These are phyloP conservation scores for Miichthys miiuy DNA, from an alignment of 2,797 vertebrate genomes.

Conservation along the genomic window DNA sequence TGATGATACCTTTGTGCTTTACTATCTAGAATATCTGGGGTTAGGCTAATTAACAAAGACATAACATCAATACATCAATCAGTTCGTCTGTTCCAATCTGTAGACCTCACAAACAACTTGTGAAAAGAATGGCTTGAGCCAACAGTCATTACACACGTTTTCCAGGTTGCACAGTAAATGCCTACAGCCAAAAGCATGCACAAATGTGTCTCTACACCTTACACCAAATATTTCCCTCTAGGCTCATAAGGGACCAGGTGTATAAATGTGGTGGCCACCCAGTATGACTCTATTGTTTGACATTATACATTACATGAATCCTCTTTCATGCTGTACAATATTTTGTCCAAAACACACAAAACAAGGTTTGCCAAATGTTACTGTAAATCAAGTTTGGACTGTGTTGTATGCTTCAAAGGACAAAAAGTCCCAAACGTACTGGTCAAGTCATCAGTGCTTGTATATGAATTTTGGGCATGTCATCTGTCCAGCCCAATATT, in stretches of 20 bases:
- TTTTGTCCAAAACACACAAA: conserved; percentile 37
- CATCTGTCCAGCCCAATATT: not conserved
- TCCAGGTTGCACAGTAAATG: conserved; percentile 44
- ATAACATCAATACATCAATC: conserved; percentile 18
- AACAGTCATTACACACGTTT: conserved; percentile 40
- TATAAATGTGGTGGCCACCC: conserved; percentile 37
- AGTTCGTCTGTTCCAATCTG: not conserved
- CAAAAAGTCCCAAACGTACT: conserved; percentile 9
- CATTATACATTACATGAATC: conserved; percentile 32
- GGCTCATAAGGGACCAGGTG: conserved; percentile 37
- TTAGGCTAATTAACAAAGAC: conserved; percentile 28
- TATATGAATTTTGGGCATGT: not conserved
- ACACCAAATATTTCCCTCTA: conserved; percentile 55
- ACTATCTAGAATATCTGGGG: conserved; percentile 11
- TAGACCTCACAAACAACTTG: conserved; percentile 20
- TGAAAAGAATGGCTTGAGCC: conserved; percentile 28
- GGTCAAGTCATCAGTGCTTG: not conserved
- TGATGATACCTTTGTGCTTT: conserved; percentile 9
- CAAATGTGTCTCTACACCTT: conserved; percentile 47
- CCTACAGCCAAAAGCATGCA: conserved; percentile 57
- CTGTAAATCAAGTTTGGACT: conserved; percentile 9
- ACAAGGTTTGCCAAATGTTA: conserved; percentile 15
- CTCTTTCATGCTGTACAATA: conserved; percentile 29
- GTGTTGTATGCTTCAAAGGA: conserved; percentile 19
- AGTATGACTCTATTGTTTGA: conserved; percentile 30